Conservation (phyloP, 2,888 invertebrate genomes). For the Leptinotarsa haldemani region DNA sequence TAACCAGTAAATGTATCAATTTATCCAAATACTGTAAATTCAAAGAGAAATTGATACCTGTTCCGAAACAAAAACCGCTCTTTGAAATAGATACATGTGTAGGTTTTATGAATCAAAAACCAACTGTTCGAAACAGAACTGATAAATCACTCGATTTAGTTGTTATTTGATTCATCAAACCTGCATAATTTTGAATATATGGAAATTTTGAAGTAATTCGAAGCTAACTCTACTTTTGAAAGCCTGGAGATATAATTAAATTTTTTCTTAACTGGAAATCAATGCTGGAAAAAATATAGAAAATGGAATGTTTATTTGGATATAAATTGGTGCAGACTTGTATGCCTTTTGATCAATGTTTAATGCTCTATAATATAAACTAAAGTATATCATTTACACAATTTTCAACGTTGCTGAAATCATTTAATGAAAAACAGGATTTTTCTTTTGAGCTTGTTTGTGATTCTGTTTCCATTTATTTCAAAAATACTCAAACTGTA, state of each 20-base stretch:
- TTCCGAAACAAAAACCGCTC: too few relatives aligned
- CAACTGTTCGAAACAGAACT: background rate
- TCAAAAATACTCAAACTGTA: too few relatives aligned
- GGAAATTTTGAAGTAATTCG: background rate
- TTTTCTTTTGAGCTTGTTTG: too few relatives aligned
- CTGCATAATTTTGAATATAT: too few relatives aligned
- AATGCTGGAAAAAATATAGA: background rate
- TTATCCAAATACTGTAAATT: conserved; percentile 41
- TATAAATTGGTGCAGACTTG: background rate
- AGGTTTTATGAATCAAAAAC: background rate
- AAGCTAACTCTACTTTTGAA: background rate
- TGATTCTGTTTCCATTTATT: too few relatives aligned
- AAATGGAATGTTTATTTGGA: conserved; percentile 2
- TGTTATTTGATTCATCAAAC: too few relatives aligned
- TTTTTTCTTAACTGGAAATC: background rate
- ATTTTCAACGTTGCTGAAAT: background rate
- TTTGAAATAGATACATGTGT: too few relatives aligned
- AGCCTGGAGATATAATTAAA: too few relatives aligned
- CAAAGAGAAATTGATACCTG: background rate
- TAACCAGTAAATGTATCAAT: conserved; percentile 35
- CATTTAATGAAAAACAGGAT: too few relatives aligned
- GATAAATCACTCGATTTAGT: too few relatives aligned
- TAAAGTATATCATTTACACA: background rate
- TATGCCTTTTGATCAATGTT: background rate
- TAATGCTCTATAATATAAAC: background rate